Base-by-base conservation (phyloP, 2,113 vertebrate genomes). In the Pionites leucogaster region DNA sequence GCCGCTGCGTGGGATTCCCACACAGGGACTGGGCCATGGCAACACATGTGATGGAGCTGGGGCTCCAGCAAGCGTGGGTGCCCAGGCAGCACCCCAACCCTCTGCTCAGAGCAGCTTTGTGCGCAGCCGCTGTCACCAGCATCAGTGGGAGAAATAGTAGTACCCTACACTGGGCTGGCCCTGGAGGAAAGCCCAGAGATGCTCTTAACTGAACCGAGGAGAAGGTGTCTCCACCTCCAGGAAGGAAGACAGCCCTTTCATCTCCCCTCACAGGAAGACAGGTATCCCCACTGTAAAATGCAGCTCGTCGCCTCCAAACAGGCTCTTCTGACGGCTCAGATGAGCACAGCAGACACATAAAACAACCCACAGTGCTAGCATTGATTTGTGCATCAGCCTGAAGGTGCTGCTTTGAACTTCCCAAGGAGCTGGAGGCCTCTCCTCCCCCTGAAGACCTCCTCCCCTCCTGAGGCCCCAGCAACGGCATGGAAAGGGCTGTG, bases 11-110 rank as follows among this genome's bases (percentile, higher is more conserved):
- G 8, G 81, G 33, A 62, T 46, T 68, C 33, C 69, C 60, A 31
- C 1, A 0, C 3, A 4, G 14, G 44, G 27, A 19, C 31, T 72
- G 69, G 64, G 49, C 49, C 33, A 39, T 35, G 49, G 64, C 46
- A 86, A 18, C 50, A 23, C 0, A 1, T 1, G 3, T 0, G 7
- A 46, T 9, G 42, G 72, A 91, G 33, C 35, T 76, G 64, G 53
- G 9, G 3, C 24, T 81, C 69, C 65, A n/a, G 41, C 22, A 25
- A 65, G 59, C 33, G 25, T 11, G 2, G 33, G 17, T 65, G 25
- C 64, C 39, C 0, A 0, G 62, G 62, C 24, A 2, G 0, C 8
- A 9, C 29, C 22, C 53, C 16, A 33, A 37, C 2, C 13, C 27
- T 27, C 44, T 69, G 63, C 63, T 63, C 11, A 41, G 12, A 27